Percentiles rank a stretch among this genome's conserved stretches.
These are phyloP conservation scores for Anastrepha obliqua DNA, from an alignment of 1,140 invertebrate genomes.

Conservation along the genomic window DNA sequence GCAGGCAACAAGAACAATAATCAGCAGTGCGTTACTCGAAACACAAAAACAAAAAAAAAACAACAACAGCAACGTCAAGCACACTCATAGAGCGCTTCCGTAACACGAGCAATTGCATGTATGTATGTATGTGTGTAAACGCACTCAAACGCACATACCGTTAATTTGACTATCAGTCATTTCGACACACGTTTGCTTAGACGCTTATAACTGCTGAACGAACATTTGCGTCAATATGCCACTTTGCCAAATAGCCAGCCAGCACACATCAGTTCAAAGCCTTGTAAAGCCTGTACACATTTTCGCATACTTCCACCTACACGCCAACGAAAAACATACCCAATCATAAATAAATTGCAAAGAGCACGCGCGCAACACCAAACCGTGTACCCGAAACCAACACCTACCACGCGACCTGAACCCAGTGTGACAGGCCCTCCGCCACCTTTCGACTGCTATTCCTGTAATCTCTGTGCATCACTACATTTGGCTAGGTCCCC, in stretches of 20 bases:
- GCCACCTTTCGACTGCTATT: background rate
- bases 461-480: background rate
- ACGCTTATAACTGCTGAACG: background rate
- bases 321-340: background rate
- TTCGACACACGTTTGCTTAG: background rate
- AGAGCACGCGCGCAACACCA: constrained; percentile 37
- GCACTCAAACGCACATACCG: background rate
- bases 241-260: background rate
- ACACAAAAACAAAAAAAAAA: too few species aligned
- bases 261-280: background rate
- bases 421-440: background rate
- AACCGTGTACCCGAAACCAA: background rate
- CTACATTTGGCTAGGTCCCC: background rate
- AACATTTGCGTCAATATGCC: background rate
- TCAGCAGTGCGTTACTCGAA: too few species aligned
- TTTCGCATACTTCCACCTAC: background rate
- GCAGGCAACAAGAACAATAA: too few species aligned
- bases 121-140: background rate
- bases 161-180: background rate
- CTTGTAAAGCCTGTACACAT: constrained; percentile 4
- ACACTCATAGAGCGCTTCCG: too few species aligned
- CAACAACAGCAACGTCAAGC: too few species aligned
- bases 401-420: background rate
- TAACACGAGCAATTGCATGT: background rate
- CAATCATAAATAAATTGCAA: background rate